These are phyloP conservation scores for Tragelaphus oryx DNA, from an alignment of 2,797 vertebrate species.

Conservation along the genomic window DNA sequence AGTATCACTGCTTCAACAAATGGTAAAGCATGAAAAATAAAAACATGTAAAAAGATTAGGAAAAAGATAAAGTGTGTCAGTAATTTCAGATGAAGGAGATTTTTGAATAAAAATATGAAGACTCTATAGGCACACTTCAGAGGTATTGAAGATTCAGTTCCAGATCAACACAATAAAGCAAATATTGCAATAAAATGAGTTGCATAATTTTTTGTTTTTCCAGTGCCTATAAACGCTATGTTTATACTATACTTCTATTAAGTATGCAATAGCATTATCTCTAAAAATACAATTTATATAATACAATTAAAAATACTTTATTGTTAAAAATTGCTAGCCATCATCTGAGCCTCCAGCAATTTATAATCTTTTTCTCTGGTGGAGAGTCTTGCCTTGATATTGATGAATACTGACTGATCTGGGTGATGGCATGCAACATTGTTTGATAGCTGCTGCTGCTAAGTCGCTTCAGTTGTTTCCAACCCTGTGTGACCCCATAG, in stretches of 20 bases:
- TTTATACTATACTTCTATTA: neutral
- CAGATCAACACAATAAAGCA: neutral
- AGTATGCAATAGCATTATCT: neutral
- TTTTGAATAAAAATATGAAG: neutral
- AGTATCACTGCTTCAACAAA: neutral
- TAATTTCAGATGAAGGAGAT: neutral
- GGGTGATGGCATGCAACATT: neutral
- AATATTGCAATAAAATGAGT: neutral
- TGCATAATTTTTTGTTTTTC: neutral
- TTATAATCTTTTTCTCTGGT: neutral
- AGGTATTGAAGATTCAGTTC: neutral
- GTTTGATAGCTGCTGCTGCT: neutral
- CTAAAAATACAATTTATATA: neutral
- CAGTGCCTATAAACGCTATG: neutral
- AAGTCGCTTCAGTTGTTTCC: rapidly evolving
- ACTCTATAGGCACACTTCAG: neutral
- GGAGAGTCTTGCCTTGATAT: neutral
- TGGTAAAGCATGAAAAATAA: neutral
- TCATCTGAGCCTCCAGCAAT: neutral
- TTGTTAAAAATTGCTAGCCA: neutral
- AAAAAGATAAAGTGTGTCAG: neutral
- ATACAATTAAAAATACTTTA: neutral
- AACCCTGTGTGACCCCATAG: neutral
- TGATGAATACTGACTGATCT: neutral
- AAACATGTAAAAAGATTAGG: neutral